Evolutionary conservation across 2,888 invertebrate species (phyloP), one percentile per base, ranked within the genome.

Genomic region (Lithophane socia): DNA sequence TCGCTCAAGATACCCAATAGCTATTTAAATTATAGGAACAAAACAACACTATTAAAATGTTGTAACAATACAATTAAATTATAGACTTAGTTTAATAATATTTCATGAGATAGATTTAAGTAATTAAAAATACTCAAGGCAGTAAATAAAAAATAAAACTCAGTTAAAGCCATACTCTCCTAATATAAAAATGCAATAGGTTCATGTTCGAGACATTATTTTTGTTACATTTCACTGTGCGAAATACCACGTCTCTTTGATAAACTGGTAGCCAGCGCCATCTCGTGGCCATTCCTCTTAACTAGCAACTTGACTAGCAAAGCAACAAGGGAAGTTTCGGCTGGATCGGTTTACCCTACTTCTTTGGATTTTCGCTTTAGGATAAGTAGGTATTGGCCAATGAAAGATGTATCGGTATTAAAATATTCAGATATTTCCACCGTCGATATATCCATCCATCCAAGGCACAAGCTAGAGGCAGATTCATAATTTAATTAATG

Each of bases 181-280:
- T 29, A 0, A 0, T 16, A 16, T 21, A 37, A 18, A 70, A 47
- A 63, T 24, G 1, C 0, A n/a, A 4, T 18, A 37, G 13, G 18
- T 24, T 49, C 7, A 13, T 13, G 3, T 9, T 58, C 24, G 24
- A 4, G 3, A 44, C 7, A 29, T 37, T 60, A n/a, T 21, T n/a
- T 73, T 69, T 52, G 8, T 13, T 13, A n/a, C 4, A n/a, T 70
- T 73, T 29, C 5, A 29, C 4, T 24, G 9, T 0, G 16, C 21
- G 16, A 21, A 44, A 29, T 44, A 29, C 9, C 7, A 5, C 4
- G 0, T 16, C 3, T 47, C 5, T 21, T 52, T 42, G 13, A 29
- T 42, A 63, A n/a, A 52, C 42, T 13, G 24, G 16, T 61, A 12
- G 47, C 37, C 7, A 72, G 3, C 21, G 71, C 54, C 81, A 80